phyloP scores from a whole-genome alignment of 2,888 invertebrate genomes.

The Cyclophora albipunctata region DNA sequence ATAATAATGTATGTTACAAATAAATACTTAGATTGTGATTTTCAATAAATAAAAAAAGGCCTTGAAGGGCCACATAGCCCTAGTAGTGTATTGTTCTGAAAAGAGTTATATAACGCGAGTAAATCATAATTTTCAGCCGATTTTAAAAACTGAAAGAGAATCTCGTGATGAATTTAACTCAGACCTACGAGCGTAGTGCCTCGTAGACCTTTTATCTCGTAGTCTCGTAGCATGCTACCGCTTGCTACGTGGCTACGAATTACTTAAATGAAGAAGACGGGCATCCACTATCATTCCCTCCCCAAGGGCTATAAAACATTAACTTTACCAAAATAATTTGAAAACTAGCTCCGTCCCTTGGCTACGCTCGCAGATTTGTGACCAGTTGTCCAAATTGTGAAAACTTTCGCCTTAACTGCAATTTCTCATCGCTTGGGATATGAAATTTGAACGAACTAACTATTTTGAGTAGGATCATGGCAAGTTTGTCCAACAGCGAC shows the following conservation, averaged over 20 bases:
- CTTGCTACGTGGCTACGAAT: not conserved
- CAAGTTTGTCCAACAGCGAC: not conserved
- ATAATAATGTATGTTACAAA: no score
- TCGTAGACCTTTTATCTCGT: not conserved
- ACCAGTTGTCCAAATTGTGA: constrained; percentile 29
- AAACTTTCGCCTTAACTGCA: constrained; percentile 29
- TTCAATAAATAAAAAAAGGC: no score
- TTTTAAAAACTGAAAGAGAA: no score
- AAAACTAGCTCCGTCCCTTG: constrained; percentile 17
- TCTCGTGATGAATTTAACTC: no score
- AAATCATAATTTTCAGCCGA: no score
- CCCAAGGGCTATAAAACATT: not conserved
- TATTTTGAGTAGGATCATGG: constrained; percentile 26
- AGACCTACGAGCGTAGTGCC: not conserved
- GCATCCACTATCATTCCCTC: not conserved
- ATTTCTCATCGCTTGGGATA: constrained; percentile 31
- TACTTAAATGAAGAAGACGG: not conserved
- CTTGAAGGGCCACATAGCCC: no score
- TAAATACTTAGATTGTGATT: no score
- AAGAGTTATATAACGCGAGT: no score
- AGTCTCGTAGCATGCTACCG: not conserved
- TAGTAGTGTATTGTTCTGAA: no score
- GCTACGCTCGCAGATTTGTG: constrained; percentile 19
- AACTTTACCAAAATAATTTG: constrained; percentile 26
- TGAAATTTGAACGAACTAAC: constrained; percentile 30